phyloP scores from a whole-genome alignment of 2,888 invertebrate species.

The Andrena bucephala region DNA sequence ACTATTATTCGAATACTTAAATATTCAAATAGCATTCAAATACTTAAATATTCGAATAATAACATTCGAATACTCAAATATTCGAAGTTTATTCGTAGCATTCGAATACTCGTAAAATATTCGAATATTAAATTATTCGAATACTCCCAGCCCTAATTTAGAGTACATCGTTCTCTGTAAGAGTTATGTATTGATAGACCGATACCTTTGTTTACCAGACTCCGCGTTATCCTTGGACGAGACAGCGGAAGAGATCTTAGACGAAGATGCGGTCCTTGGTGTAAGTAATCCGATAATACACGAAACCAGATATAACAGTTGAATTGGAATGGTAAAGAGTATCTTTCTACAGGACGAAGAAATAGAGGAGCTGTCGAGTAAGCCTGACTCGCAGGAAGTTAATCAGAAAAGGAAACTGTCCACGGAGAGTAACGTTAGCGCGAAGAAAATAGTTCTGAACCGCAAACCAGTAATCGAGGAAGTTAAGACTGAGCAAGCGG shows the following conservation, averaged over 20 bases:
- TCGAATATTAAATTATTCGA: no score
- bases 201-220: slow-evolving; percentile 69
- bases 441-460: slow-evolving; percentile 89
- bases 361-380: slow-evolving; percentile 81
- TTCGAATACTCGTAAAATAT: no score
- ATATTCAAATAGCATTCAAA: no score
- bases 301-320: no score
- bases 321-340: neutral
- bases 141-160: no score
- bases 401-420: slow-evolving; percentile 81
- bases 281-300: slow-evolving; percentile 78
- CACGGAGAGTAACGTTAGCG: slow-evolving; percentile 75
- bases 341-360: slow-evolving; percentile 81
- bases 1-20: no score
- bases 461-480: slow-evolving; percentile 81
- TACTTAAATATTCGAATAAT: no score
- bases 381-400: slow-evolving; percentile 81
- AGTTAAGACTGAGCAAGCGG: slow-evolving; percentile 74
- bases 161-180: neutral
- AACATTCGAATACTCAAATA: no score
- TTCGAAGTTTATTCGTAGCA: no score
- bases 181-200: slow-evolving; percentile 18
- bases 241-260: slow-evolving; percentile 85
- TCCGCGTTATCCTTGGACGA: slow-evolving; percentile 86
- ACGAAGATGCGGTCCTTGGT: slow-evolving; percentile 87